Evolutionary conservation across 2,888 invertebrate species (phyloP).

Genomic region (Agrilus biguttatus): DNA sequence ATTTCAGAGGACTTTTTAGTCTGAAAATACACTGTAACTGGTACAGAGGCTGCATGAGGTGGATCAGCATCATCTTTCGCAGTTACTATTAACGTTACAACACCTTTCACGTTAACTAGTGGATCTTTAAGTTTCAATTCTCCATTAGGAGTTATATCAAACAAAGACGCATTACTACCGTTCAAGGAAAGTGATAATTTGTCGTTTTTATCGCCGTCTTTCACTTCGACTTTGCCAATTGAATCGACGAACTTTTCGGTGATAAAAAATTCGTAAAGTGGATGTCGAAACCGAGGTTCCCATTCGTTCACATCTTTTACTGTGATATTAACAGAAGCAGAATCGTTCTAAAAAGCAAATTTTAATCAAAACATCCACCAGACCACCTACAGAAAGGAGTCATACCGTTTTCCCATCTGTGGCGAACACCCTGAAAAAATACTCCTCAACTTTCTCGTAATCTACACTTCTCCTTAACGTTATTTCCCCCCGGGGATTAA

Average conservation of each 20-base stretch:
- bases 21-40: constrained; percentile 48
- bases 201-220: constrained; percentile 73
- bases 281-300: constrained; percentile 80
- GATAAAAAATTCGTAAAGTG: constrained; percentile 71
- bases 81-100: constrained; percentile 37
- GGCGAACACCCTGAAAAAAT: constrained; percentile 66
- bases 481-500: constrained; percentile 68
- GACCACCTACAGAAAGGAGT: no score
- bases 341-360: constrained; percentile 54
- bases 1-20: constrained; percentile 26
- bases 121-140: constrained; percentile 45
- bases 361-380: not conserved
- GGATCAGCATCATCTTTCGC: constrained; percentile 76
- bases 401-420: constrained; percentile 63
- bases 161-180: constrained; percentile 28
- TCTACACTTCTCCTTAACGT: constrained; percentile 60
- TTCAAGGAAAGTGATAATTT: constrained; percentile 51
- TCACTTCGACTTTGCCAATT: constrained; percentile 64
- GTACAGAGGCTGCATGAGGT: constrained; percentile 59
- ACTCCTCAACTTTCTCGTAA: constrained; percentile 57
- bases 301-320: constrained; percentile 84
- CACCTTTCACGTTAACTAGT: constrained; percentile 5
- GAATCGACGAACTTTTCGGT: constrained; percentile 22
- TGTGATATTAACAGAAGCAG: constrained; percentile 64
- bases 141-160: constrained; percentile 49